These are phyloP conservation scores for Labeo catla DNA, from an alignment of 2,113 vertebrate genomes.

Conservation along the genomic window DNA sequence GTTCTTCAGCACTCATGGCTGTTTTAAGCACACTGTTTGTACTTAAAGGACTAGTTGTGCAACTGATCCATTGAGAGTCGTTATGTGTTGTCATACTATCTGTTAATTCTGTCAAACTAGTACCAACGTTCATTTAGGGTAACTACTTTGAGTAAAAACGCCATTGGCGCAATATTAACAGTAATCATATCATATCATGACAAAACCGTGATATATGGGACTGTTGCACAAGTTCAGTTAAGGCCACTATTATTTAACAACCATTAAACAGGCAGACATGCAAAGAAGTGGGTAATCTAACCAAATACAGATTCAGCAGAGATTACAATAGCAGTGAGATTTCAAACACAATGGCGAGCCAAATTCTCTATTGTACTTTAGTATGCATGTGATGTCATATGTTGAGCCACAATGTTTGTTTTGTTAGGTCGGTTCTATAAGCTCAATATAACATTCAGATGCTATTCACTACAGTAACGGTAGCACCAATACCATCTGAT, in stretches of 20 bases:
- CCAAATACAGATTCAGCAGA: constrained; percentile 4
- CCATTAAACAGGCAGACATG: background rate
- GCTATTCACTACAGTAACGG: background rate
- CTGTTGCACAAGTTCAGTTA: background rate
- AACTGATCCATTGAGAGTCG: background rate
- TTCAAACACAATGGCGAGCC: background rate
- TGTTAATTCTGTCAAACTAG: background rate
- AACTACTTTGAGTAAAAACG: background rate
- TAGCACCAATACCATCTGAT: background rate
- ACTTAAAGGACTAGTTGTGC: background rate
- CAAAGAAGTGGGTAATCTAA: background rate
- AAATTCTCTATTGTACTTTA: constrained; percentile 24
- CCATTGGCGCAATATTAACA: background rate
- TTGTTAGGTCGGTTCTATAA: background rate
- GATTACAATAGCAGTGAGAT: constrained; percentile 17
- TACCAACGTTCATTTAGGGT: background rate
- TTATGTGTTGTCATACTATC: background rate
- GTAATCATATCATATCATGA: background rate
- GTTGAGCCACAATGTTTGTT: background rate
- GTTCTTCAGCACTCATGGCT: background rate
- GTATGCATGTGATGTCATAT: background rate
- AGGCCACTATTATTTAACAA: background rate
- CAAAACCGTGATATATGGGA: background rate
- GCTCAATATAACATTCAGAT: background rate
- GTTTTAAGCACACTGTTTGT: background rate